Conservation (phyloP, 2,797 vertebrate species). For the Schizopygopsis pylzovi region DNA sequence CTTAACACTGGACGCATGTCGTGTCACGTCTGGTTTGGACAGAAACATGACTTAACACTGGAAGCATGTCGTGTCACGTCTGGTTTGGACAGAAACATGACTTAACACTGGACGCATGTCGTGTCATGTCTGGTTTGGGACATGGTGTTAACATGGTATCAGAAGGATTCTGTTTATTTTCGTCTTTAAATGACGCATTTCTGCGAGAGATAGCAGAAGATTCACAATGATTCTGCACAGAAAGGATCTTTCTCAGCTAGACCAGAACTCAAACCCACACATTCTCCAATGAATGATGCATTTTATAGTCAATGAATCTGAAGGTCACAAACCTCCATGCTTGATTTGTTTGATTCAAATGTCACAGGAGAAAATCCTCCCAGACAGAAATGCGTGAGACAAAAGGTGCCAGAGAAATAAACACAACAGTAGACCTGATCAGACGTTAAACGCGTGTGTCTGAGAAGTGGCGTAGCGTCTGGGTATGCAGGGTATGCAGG, state of each 20-base stretch:
- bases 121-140: slow-evolving; percentile 9
- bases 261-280: neutral
- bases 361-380: slow-evolving; percentile 4
- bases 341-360: slow-evolving; percentile 42
- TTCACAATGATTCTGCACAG: neutral
- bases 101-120: neutral
- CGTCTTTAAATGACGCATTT: neutral
- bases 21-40: too few species aligned
- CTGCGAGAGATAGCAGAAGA: neutral
- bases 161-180: slow-evolving; percentile 12
- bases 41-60: too few species aligned
- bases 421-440: neutral
- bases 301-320: slow-evolving; percentile 15
- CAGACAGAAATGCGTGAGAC: neutral
- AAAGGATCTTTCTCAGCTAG: neutral
- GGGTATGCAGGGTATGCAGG: too few species aligned
- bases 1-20: too few species aligned
- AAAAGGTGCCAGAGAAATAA: neutral
- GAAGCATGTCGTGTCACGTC: neutral
- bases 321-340: slow-evolving; percentile 34
- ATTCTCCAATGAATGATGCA: slow-evolving; percentile 11
- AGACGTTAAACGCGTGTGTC: neutral
- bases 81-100: neutral
- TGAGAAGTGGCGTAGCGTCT: neutral
- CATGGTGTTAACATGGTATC: slow-evolving; percentile 21